Percentiles rank a stretch among this genome's conserved stretches.
phyloP scores from a whole-genome alignment of 2,113 vertebrate genomes.

The Cephalophus harveyi region DNA sequence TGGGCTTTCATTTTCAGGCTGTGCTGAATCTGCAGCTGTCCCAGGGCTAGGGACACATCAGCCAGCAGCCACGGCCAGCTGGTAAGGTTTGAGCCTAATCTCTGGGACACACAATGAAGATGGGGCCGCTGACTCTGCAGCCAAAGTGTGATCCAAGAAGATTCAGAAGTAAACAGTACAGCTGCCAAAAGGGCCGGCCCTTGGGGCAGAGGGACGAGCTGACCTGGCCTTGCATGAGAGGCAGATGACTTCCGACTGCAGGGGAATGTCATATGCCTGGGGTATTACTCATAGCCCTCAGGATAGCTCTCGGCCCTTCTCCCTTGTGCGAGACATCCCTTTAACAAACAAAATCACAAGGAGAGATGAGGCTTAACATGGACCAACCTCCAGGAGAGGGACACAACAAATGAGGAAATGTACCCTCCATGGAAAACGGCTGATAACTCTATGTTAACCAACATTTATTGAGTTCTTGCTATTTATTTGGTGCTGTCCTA shows the following conservation, averaged over 20 bases:
- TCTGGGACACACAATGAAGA: neutral
- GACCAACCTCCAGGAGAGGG: neutral
- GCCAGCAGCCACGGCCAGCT: neutral
- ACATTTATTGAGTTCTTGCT: neutral
- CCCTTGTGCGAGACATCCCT: neutral
- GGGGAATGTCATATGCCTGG: too few relatives aligned
- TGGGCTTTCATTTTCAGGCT: too few relatives aligned
- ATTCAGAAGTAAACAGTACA: neutral
- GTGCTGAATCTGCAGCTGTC: neutral
- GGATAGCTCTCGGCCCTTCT: neutral
- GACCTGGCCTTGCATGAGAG: neutral
- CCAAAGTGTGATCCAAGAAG: neutral
- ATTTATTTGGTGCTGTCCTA: neutral
- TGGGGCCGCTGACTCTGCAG: neutral
- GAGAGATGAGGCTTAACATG: neutral
- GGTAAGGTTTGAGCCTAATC: neutral
- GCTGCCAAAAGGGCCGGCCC: neutral
- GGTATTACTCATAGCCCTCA: neutral
- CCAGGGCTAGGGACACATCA: neutral
- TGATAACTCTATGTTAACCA: neutral
- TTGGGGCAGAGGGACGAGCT: neutral
- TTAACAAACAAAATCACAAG: neutral
- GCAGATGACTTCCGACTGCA: neutral
- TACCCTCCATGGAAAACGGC: neutral
- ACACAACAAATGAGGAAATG: neutral